A percentile compares a stretch with the other conserved stretches of the same genome.
Evolutionary conservation across 2,797 vertebrate genomes (phyloP).

Genomic region (Brachyrhaphis roseni): DNA sequence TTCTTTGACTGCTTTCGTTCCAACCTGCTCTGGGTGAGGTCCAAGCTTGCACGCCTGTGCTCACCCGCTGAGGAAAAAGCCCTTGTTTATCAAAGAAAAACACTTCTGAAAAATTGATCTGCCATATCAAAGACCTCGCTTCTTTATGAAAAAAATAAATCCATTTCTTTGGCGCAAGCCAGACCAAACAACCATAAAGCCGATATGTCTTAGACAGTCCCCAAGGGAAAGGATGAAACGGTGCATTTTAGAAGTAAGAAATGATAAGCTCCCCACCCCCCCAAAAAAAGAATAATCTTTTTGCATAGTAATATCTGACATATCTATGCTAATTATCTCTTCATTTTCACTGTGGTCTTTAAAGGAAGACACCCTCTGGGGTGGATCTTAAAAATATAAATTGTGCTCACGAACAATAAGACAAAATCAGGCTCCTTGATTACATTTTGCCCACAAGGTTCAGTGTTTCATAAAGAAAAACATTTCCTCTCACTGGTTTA

Average conservation of each 20-base stretch:
- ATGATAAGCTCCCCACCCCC: slow-evolving; percentile 15
- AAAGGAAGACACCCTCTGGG: slow-evolving; percentile 19
- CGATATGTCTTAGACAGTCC: slow-evolving; percentile 52
- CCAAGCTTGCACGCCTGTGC: slow-evolving; percentile 40
- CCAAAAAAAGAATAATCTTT: slow-evolving; percentile 30
- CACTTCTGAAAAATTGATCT: slow-evolving; percentile 75
- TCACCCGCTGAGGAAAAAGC: slow-evolving; percentile 46
- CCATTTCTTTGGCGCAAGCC: slow-evolving; percentile 52
- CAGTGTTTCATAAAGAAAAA: slow-evolving; percentile 43
- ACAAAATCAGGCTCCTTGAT: slow-evolving; percentile 50
- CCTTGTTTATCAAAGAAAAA: slow-evolving; percentile 73
- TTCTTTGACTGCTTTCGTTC: slow-evolving; percentile 53
- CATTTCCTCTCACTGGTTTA: slow-evolving; percentile 44
- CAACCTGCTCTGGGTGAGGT: slow-evolving; percentile 51
- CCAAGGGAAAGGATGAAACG: slow-evolving; percentile 31
- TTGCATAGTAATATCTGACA: slow-evolving; percentile 45
- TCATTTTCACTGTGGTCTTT: slow-evolving; percentile 47
- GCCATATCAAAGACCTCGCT: slow-evolving; percentile 70
- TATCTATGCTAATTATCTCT: slow-evolving; percentile 61
- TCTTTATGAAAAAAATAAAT: slow-evolving; percentile 65
- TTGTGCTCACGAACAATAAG: slow-evolving; percentile 57
- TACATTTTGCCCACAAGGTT: slow-evolving; percentile 54
- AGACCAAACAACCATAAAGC: slow-evolving; percentile 56
- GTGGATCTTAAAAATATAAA: slow-evolving; percentile 53
- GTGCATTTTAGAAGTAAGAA: slow-evolving; percentile 32